Conservation (phyloP, 2,797 vertebrate genomes). For the Helostoma temminkii region DNA sequence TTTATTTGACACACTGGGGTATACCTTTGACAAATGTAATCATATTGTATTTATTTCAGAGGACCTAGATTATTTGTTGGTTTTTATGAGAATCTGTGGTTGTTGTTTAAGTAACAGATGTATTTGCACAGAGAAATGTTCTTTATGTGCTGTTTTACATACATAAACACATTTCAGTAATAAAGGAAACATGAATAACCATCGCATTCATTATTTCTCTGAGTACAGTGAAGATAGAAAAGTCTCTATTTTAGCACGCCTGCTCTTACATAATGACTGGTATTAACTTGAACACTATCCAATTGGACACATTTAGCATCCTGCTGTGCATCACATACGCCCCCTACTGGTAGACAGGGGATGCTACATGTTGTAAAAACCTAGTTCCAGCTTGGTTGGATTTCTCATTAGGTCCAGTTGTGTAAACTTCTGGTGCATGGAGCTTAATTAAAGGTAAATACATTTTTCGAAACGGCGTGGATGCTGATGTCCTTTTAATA, state of each 20-base stretch:
- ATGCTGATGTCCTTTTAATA: constrained; percentile 42
- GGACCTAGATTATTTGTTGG: constrained; percentile 65
- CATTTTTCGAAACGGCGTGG: constrained; percentile 16
- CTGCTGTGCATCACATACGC: constrained; percentile 68
- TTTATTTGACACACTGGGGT: constrained; percentile 65
- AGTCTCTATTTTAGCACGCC: constrained; percentile 8
- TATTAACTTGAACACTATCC: constrained; percentile 32
- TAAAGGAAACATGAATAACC: constrained; percentile 76
- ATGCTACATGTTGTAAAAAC: constrained; percentile 20
- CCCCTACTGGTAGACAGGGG: constrained; percentile 69
- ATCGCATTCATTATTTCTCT: constrained; percentile 16
- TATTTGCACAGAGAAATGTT: constrained; percentile 83
- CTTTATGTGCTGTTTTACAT: constrained; percentile 81
- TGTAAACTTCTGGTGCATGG: constrained; percentile 48
- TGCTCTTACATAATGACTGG: constrained; percentile 46
- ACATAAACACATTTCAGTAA: constrained; percentile 82
- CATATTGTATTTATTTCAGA: constrained; percentile 76
- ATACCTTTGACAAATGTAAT: constrained; percentile 56
- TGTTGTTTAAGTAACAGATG: constrained; percentile 78
- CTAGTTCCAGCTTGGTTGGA: constrained; percentile 15
- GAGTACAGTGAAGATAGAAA: background rate
- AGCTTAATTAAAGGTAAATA: constrained; percentile 68
- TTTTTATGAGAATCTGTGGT: constrained; percentile 75
- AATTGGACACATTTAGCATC: constrained; percentile 33
- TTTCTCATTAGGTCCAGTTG: constrained; percentile 43